phyloP scores from a whole-genome alignment of 2,113 vertebrate species.

The Siphamia tubifer region DNA sequence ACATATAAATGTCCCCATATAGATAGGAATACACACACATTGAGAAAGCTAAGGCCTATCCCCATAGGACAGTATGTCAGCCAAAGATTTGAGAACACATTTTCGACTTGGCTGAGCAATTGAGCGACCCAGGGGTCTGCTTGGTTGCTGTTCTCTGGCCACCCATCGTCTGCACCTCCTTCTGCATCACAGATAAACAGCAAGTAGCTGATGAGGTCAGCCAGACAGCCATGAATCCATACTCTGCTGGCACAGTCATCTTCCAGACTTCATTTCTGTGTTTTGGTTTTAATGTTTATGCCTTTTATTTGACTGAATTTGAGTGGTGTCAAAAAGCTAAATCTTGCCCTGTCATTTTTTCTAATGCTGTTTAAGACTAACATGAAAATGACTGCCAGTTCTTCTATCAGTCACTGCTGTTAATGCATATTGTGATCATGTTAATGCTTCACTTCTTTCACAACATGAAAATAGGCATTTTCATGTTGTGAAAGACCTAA shows the following conservation, averaged over 20 bases:
- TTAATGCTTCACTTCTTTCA: too few relatives aligned
- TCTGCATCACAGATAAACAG: constrained; percentile 53
- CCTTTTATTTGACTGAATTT: constrained; percentile 26
- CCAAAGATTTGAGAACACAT: constrained; percentile 79
- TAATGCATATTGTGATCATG: too few relatives aligned
- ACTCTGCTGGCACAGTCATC: constrained; percentile 46
- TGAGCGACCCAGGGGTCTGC: constrained; percentile 60
- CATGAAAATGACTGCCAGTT: too few relatives aligned
- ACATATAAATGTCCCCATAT: too few relatives aligned
- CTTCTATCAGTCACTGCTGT: too few relatives aligned
- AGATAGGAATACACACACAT: too few relatives aligned
- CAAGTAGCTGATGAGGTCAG: constrained; percentile 47
- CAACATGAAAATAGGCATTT: too few relatives aligned
- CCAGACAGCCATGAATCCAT: constrained; percentile 64
- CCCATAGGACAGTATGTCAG: constrained; percentile 73
- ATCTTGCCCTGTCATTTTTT: too few relatives aligned
- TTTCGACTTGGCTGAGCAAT: constrained; percentile 79
- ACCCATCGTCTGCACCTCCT: constrained; percentile 56
- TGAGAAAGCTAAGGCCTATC: constrained; percentile 27
- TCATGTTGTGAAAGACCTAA: too few relatives aligned
- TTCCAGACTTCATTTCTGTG: constrained; percentile 59
- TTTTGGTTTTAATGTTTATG: too few relatives aligned
- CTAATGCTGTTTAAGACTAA: too few relatives aligned
- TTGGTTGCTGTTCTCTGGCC: constrained; percentile 64
- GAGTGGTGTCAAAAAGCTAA: too few relatives aligned